Conservation (phyloP, 2,113 vertebrate genomes). For the Edolisoma coerulescens region DNA sequence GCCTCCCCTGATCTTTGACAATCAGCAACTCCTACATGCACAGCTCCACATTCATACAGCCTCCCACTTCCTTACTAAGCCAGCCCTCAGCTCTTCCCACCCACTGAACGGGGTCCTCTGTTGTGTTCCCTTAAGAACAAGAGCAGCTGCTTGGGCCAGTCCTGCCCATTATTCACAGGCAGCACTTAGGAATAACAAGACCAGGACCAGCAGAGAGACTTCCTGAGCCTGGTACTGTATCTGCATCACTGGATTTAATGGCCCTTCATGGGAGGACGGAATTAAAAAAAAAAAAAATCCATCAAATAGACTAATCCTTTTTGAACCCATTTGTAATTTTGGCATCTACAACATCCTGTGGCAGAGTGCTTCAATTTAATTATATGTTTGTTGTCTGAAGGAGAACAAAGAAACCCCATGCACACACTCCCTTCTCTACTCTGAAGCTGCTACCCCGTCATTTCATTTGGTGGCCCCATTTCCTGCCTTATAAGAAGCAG, state of each 20-base stretch:
- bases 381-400: constrained; percentile 52
- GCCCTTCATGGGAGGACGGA: not conserved
- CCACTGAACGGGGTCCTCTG: not conserved
- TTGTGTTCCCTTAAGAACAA: not conserved
- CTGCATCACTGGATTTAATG: constrained; percentile 23
- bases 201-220: not conserved
- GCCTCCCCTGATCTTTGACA: not conserved
- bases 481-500: constrained; percentile 24
- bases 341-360: constrained; percentile 60
- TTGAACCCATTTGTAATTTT: constrained; percentile 50
- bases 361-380: constrained; percentile 61
- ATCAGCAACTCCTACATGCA: not conserved
- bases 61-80: not conserved
- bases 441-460: constrained; percentile 5
- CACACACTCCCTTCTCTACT: not conserved
- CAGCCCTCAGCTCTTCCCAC: not conserved
- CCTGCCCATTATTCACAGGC: not conserved
- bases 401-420: constrained; percentile 54
- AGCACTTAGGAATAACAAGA: not conserved
- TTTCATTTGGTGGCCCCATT: constrained; percentile 45
- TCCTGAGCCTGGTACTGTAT: not conserved
- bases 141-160: not conserved
- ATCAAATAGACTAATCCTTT: constrained; percentile 47
- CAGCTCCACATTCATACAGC: not conserved
- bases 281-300: not conserved